Percentiles rank a stretch among this genome's conserved stretches.
These are phyloP conservation scores for Drosophila antonietae DNA, from an alignment of 2,888 invertebrate species.

Conservation along the genomic window DNA sequence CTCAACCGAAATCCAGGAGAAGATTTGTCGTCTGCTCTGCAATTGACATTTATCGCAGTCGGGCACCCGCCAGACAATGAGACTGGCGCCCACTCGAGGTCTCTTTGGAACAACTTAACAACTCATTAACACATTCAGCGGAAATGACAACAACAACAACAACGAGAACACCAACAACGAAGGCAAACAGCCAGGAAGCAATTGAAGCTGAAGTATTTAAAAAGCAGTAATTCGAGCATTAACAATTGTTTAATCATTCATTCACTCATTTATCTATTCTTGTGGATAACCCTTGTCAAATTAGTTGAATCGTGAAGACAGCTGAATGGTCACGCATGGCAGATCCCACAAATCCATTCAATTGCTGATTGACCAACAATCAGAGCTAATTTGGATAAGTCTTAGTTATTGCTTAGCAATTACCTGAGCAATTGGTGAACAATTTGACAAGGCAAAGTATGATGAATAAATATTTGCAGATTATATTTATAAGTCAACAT, in stretches of 20 bases:
- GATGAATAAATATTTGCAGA: neutral
- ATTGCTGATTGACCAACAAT: constrained; percentile 16
- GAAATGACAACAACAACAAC: constrained; percentile 37
- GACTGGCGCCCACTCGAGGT: constrained; percentile 27
- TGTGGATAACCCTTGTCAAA: constrained; percentile 60
- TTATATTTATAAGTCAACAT: neutral
- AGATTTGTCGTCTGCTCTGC: constrained; percentile 48
- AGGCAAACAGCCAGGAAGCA: constrained; percentile 50
- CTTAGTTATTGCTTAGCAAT: neutral
- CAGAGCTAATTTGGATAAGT: neutral
- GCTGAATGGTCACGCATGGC: neutral
- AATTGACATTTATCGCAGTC: constrained; percentile 77
- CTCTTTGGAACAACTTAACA: constrained; percentile 68
- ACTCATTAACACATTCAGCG: constrained; percentile 71
- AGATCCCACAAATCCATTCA: neutral
- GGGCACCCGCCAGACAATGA: constrained; percentile 42
- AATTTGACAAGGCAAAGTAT: neutral
- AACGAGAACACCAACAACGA: constrained; percentile 14
- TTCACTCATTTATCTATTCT: constrained; percentile 19
- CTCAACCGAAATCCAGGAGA: constrained; percentile 22
- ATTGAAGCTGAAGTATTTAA: constrained; percentile 48
- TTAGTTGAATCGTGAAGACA: constrained; percentile 45
- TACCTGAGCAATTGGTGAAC: neutral
- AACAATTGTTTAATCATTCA: constrained; percentile 44
- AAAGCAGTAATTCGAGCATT: constrained; percentile 56